Percentiles rank a stretch among this genome's conserved stretches.
Conservation (phyloP, 2,888 invertebrate species). For the Phengaris alcon region DNA sequence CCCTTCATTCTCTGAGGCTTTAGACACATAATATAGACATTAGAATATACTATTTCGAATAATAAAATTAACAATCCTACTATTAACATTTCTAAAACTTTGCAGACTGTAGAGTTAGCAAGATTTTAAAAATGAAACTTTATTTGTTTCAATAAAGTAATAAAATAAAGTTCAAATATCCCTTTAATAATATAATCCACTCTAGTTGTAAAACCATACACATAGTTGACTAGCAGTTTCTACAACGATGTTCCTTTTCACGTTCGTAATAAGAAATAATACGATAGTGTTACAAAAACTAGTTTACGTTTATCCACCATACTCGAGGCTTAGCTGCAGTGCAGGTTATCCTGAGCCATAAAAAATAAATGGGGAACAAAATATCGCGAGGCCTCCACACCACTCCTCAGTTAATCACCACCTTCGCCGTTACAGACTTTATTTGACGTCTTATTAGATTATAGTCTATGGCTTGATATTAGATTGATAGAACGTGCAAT, state of each 20-base stretch:
- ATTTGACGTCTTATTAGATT: slow-evolving; percentile 30
- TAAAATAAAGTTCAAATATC: not conserved
- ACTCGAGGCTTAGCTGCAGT: slow-evolving; percentile 3
- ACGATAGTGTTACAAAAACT: slow-evolving; percentile 19
- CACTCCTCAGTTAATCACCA: slow-evolving; percentile 16
- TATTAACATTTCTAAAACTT: not conserved
- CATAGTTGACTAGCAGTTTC: not conserved
- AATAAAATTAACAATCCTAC: not conserved
- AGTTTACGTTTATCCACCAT: slow-evolving; percentile 9
- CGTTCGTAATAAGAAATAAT: slow-evolving; percentile 18
- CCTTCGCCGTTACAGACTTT: slow-evolving; percentile 27
- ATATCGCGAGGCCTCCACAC: slow-evolving; percentile 17
- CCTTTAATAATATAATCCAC: not conserved
- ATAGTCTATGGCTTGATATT: slow-evolving; percentile 29
- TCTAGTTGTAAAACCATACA: not conserved
- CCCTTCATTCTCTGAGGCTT: slow-evolving; percentile 59
- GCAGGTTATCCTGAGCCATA: slow-evolving; percentile 17
- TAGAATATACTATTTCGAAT: slow-evolving; percentile 32
- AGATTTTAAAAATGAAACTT: too few relatives aligned
- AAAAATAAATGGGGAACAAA: slow-evolving; percentile 21
- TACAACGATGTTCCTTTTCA: slow-evolving; percentile 13
- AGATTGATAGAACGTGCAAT: slow-evolving; percentile 33
- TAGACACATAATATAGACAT: too few relatives aligned
- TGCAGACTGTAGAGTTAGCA: slow-evolving; percentile 27
- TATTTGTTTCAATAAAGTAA: too few relatives aligned